phyloP scores from a whole-genome alignment of 2,888 invertebrate genomes.

The Cheilosia soror region DNA sequence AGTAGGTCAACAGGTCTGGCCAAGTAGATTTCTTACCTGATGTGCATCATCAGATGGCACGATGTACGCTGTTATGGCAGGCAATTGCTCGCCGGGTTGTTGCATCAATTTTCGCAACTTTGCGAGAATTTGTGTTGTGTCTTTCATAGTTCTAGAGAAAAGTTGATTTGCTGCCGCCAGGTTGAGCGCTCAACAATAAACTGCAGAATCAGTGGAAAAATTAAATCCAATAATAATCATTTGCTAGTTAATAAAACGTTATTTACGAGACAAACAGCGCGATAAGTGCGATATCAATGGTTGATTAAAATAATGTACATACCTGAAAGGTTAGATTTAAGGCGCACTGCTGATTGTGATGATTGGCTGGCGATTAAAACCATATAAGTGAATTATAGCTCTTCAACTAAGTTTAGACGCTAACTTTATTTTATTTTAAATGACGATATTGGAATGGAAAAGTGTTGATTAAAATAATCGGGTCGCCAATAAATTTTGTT shows the following conservation, averaged over 20 bases:
- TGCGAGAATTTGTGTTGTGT: conserved; percentile 79
- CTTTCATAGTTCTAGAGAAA: conserved; percentile 78
- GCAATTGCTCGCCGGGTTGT: conserved; percentile 66
- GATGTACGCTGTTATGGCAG: conserved; percentile 88
- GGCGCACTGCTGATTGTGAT: background rate
- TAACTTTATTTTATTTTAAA: background rate
- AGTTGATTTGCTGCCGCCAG: conserved; percentile 63
- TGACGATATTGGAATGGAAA: background rate
- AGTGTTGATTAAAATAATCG: background rate
- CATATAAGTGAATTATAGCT: background rate
- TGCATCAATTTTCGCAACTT: conserved; percentile 81
- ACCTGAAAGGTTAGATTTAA: conserved; percentile 36
- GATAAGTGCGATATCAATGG: conserved; percentile 35
- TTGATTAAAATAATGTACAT: background rate
- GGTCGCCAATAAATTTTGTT: conserved; percentile 1
- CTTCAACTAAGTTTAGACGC: background rate
- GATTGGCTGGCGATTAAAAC: background rate
- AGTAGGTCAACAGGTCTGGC: conserved; percentile 64
- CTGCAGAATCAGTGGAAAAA: conserved; percentile 11
- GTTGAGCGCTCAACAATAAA: conserved; percentile 19
- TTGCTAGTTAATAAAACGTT: conserved; percentile 23
- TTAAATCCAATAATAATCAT: background rate
- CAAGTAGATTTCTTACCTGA: conserved; percentile 79
- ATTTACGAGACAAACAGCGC: conserved; percentile 27
- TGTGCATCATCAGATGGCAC: conserved; percentile 90